Conservation (phyloP, 1,140 invertebrate genomes). For the Drosophila chauvacae region DNA sequence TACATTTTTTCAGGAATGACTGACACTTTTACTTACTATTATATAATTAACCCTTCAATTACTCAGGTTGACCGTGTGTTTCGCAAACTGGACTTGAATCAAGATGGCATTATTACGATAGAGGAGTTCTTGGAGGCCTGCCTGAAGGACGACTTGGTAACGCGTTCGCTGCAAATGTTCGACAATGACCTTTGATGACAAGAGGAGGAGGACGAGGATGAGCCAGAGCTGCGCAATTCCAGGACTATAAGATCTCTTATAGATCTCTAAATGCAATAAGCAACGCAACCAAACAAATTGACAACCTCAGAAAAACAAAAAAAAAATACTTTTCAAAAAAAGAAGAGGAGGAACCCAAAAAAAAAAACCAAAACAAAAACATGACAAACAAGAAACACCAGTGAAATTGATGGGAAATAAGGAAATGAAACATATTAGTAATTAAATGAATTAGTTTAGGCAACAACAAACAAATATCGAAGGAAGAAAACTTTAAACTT, state of each 20-base stretch:
- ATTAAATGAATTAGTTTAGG: constrained; percentile 65
- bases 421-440: constrained; percentile 68
- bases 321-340: constrained; percentile 17
- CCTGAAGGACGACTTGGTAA: constrained; percentile 94
- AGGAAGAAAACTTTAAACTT: constrained; percentile 53
- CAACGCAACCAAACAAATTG: constrained; percentile 18
- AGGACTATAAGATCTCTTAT: constrained; percentile 80
- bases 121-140: constrained; percentile 98
- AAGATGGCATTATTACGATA: constrained; percentile 97
- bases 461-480: constrained; percentile 40
- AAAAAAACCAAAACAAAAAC: neutral
- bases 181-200: constrained; percentile 87
- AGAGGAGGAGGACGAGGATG: constrained; percentile 44
- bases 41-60: neutral
- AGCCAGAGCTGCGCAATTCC: constrained; percentile 61
- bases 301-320: constrained; percentile 22
- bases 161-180: constrained; percentile 92
- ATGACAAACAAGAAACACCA: constrained; percentile 52
- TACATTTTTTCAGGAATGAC: neutral
- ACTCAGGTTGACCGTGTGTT: constrained; percentile 91
- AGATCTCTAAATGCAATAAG: constrained; percentile 73
- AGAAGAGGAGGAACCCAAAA: constrained; percentile 1
- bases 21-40: neutral
- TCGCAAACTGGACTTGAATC: constrained; percentile 96
- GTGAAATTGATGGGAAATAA: constrained; percentile 44